Conservation (phyloP, 2,113 vertebrate species). For the Datnioides undecimradiatus region DNA sequence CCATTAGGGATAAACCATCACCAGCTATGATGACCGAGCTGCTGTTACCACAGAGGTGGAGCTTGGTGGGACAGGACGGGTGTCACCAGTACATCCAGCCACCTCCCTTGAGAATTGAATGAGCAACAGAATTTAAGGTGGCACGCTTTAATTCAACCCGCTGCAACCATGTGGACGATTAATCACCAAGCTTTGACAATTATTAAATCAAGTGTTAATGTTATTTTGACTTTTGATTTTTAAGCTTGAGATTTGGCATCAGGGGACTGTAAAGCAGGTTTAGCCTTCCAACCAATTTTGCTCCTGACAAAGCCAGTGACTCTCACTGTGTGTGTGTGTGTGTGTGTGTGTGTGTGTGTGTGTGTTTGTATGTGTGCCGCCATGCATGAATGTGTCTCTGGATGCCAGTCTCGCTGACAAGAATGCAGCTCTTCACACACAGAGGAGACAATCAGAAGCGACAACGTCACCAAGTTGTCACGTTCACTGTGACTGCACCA, state of each 20-base stretch:
- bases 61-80: slow-evolving; percentile 12
- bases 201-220: neutral
- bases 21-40: slow-evolving; percentile 64
- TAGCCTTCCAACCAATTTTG: neutral
- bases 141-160: too few relatives aligned
- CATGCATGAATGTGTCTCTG: slow-evolving; percentile 28
- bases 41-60: slow-evolving; percentile 32
- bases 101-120: slow-evolving; percentile 26
- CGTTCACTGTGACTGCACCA: slow-evolving; percentile 33
- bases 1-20: slow-evolving; percentile 71
- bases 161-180: neutral
- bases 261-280: neutral
- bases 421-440: slow-evolving; percentile 33
- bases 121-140: slow-evolving; percentile 1
- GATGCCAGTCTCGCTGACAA: slow-evolving; percentile 54
- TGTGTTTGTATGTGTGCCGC: neutral
- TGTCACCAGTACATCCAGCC: slow-evolving; percentile 45
- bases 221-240: slow-evolving; percentile 15
- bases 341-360: slow-evolving; percentile 7
- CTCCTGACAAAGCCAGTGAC: slow-evolving; percentile 41
- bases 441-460: slow-evolving; percentile 55
- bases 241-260: neutral
- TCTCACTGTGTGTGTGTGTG: slow-evolving; percentile 14
- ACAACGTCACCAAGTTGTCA: slow-evolving; percentile 63
- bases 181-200: neutral